Base-by-base conservation (phyloP, 2,113 vertebrate genomes). In the Solea solea region DNA sequence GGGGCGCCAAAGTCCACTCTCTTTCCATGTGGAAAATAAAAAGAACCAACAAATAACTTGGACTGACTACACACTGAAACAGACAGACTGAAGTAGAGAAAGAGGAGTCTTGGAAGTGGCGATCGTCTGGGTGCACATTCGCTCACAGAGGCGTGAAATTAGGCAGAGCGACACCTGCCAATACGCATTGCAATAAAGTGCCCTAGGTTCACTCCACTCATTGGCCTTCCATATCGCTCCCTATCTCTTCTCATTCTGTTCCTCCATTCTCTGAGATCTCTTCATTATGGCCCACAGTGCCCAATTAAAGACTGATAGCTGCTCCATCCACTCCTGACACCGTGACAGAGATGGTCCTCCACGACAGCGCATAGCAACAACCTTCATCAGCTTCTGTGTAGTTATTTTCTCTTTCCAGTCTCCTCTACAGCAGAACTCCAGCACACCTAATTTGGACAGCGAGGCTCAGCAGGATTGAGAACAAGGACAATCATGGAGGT, bases 61-160 rank as follows among this genome's bases (percentile, higher is more conserved):
- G 3, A 73, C 28, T 9, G 54, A 68, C 68, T 61, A 75, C 67
- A 78, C 58, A 72, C 57, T 74, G 72, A 82, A 53, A 70, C 46
- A 40, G 58, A 72, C 59, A 63, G 72, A 46, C 44, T 59, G 79
- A 77, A 64, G 69, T 50, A 14, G 54, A 62, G 45, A 34, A 34
- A 34, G 51, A 64, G 66, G 63, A 69, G 74, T 52, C 79, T 71
- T 84, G 81, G 83, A 82, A 80, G 80, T 57, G 82, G 64, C 46
- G 21, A 79, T 83, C 58, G 11, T 86, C 84, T 83, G 82, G 79
- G 70, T 80, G 81, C 77, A 87, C 88, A 85, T 87, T 89, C 78
- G 84, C 77, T 88, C 88, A 90, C 76, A 63, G 87, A 91, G 84
- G 88, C 84, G 78, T 91, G 90, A 92, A 92, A 91, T 90, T 89